Evolutionary conservation across 1,140 invertebrate species (phyloP).

Genomic region (Leptestheria dahalacensis): DNA sequence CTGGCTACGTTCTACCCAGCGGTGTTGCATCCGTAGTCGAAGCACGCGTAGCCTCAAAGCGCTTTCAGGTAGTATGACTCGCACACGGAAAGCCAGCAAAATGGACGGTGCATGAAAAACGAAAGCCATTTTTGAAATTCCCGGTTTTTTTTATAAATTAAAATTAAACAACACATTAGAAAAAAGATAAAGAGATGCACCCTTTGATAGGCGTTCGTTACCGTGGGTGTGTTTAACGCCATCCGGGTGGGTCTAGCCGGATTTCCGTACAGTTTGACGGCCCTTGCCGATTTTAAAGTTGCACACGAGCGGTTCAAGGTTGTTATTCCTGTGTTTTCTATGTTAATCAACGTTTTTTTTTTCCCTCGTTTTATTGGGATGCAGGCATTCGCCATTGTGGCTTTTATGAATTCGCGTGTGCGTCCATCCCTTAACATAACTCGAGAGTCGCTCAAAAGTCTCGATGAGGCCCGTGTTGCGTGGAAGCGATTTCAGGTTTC

Average conservation of each 20-base stretch:
- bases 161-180: too few species aligned
- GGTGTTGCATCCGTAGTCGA: constrained; percentile 24
- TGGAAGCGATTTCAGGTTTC: constrained; percentile 11
- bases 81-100: neutral
- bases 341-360: constrained; percentile 12
- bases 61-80: constrained; percentile 16
- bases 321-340: neutral
- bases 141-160: too few species aligned
- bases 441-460: constrained; percentile 10
- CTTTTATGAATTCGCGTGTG: constrained; percentile 26
- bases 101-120: neutral
- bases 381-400: constrained; percentile 31
- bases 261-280: neutral
- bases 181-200: too few species aligned
- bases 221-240: neutral
- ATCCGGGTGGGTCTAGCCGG: neutral
- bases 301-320: constrained; percentile 5
- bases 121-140: too few species aligned
- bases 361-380: neutral
- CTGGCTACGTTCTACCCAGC: neutral
- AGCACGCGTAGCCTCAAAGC: constrained; percentile 11
- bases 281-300: neutral
- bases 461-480: constrained; percentile 8
- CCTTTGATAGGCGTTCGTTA: neutral
- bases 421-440: constrained; percentile 4